Percentiles rank a stretch among this genome's conserved stretches.
These are phyloP conservation scores for Drosophila azteca DNA, from an alignment of 1,140 invertebrate genomes.

Conservation along the genomic window DNA sequence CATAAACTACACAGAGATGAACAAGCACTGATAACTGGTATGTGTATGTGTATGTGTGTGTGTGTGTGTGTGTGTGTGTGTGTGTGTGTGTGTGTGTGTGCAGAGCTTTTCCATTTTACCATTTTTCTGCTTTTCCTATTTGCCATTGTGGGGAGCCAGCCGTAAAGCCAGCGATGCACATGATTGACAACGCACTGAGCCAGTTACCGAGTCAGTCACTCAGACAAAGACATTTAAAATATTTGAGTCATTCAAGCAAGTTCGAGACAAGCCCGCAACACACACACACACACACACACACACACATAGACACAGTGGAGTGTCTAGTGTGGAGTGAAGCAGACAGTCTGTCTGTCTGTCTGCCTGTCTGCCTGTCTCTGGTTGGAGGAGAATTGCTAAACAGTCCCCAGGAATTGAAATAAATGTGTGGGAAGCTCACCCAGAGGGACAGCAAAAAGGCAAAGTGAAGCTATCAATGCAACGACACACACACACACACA, in stretches of 20 bases:
- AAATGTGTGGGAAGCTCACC: conserved; percentile 38
- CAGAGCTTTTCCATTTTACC: conserved; percentile 34
- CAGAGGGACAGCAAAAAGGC: conserved; percentile 25
- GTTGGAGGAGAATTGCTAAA: conserved; percentile 33
- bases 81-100: conserved; percentile 6
- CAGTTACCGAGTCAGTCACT: conserved; percentile 46
- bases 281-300: background rate
- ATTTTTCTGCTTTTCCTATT: conserved; percentile 41
- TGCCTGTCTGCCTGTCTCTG: conserved; percentile 23
- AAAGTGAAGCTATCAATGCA: conserved; percentile 42
- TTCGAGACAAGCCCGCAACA: conserved; percentile 48
- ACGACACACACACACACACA: conserved; percentile 21
- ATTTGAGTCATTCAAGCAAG: conserved; percentile 66
- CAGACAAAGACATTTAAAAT: conserved; percentile 67
- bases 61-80: conserved; percentile 1
- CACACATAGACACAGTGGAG: background rate
- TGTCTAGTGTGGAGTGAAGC: background rate
- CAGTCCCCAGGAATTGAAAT: conserved; percentile 50
- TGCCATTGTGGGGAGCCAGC: conserved; percentile 38
- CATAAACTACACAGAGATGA: conserved; percentile 58
- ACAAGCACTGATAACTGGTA: conserved; percentile 43
- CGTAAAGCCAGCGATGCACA: conserved; percentile 64
- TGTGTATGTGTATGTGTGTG: conserved; percentile 1
- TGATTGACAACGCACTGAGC: conserved; percentile 69
- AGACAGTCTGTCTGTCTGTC: conserved; percentile 45